Conservation (phyloP, 2,113 vertebrate species). For the Lampris incognitus region DNA sequence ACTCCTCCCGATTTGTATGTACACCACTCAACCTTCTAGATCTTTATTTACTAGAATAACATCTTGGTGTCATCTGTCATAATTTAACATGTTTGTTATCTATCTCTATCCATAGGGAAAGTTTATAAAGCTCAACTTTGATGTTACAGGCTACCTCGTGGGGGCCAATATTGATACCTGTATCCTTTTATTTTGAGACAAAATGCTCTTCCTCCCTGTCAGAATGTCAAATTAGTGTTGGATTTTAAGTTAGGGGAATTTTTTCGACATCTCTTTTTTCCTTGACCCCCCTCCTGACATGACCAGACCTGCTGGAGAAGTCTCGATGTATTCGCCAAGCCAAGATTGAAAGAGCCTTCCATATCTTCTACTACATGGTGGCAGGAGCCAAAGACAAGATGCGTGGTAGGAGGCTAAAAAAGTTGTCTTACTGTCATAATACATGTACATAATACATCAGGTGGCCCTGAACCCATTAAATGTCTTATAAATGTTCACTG, state of each 20-base stretch:
- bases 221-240: no score
- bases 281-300: constrained; percentile 34
- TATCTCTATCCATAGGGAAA: constrained; percentile 87
- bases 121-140: constrained; percentile 98
- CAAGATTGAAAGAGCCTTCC: constrained; percentile 93
- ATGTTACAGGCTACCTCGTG: constrained; percentile 94
- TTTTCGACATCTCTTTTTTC: neutral
- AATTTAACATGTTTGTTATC: neutral
- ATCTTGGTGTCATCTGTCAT: neutral
- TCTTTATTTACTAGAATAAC: neutral
- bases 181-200: constrained; percentile 85
- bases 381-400: constrained; percentile 84
- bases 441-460: no score
- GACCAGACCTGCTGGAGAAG: constrained; percentile 94
- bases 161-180: constrained; percentile 97
- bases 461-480: no score
- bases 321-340: constrained; percentile 95
- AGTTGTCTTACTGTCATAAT: no score
- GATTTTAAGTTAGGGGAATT: neutral
- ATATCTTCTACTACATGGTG: constrained; percentile 97
- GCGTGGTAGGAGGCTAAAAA: constrained; percentile 62
- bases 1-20: constrained; percentile 96
- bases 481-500: neutral
- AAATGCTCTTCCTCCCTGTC: no score
- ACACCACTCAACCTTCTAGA: neutral